Evolutionary conservation across 37 sponge, comb jelly and placozoan species (phyloP), one percentile per base, ranked within the genome.

Genomic region (Geodia barretti): DNA sequence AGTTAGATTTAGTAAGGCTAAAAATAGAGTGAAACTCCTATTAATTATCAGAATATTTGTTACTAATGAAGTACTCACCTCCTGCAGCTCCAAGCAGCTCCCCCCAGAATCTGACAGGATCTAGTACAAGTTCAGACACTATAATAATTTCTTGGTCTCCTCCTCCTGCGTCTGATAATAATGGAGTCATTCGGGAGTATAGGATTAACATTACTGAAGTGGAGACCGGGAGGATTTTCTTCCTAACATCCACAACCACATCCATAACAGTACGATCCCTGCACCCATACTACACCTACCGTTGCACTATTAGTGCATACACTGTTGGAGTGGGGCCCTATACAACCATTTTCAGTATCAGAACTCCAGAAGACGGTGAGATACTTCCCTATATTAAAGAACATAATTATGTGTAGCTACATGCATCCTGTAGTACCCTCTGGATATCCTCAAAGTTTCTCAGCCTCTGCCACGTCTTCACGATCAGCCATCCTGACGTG

Each of bases 151-250:
- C 72, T 33, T 85, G 86, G 86, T 4, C 28, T 39, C 64, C 86
- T 41, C 79, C 86, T 40, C 72, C 65, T 19, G 3, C 39, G 0
- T 39, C 47, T 9, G 65, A 68, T 33, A 63, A 62, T 2, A 85
- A 85, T 62, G 86, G 86, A 40, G 63, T 72, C 0, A 78, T 85
- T 29, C 40, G 79, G 62, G 58, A 71, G 39, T 85, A 85, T 35
- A 30, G 72, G 4, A 41, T 85, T 24, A 78, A 66, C 32, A 32
- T 85, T 31, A 76, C 77, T 25, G 77, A 84, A 36, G 29, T 60
- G 11, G 60, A 59, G 9, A 85, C 86, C 24, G 86, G 73, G 19
- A 36, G 1, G 20, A 72, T n/a, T 3, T 9, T 34, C 1, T 40
- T 33, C 26, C 40, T 28, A 3, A 31, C 58, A 3, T 39, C 78